A percentile compares a stretch with the other conserved stretches of the same genome.
Evolutionary conservation across 2,888 invertebrate genomes (phyloP).

Genomic region (Heliothis peltigera): DNA sequence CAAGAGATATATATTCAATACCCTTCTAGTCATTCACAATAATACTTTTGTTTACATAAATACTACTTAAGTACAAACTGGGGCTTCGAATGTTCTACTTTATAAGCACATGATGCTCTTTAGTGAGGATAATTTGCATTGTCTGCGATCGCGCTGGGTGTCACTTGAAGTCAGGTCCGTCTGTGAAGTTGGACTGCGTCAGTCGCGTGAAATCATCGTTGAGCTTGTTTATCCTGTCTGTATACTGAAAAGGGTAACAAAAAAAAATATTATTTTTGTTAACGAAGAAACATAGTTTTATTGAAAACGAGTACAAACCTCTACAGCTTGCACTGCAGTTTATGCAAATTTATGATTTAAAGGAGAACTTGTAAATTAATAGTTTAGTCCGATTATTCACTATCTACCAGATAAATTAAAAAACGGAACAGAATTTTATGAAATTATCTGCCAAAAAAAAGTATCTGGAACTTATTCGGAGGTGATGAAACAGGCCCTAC

Average conservation of each 20-base stretch:
- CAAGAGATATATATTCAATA: conserved; percentile 52
- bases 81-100: conserved; percentile 27
- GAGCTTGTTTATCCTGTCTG: conserved; percentile 80
- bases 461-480: too few relatives aligned
- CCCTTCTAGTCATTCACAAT: conserved; percentile 32
- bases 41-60: conserved; percentile 43
- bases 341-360: too few relatives aligned
- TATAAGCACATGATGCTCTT: conserved; percentile 21
- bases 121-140: conserved; percentile 14
- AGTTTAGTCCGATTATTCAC: too few relatives aligned
- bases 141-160: conserved; percentile 9
- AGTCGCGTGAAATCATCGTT: conserved; percentile 80
- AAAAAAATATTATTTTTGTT: background rate
- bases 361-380: too few relatives aligned
- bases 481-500: too few relatives aligned
- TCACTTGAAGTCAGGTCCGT: conserved; percentile 67
- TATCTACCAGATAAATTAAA: too few relatives aligned
- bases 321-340: too few relatives aligned
- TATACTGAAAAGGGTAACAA: conserved; percentile 74
- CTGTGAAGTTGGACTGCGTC: conserved; percentile 76
- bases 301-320: too few relatives aligned
- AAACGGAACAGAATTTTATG: too few relatives aligned
- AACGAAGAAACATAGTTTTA: too few relatives aligned
- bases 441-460: too few relatives aligned
- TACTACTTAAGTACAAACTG: conserved; percentile 52